Percentiles rank a stretch among this genome's conserved stretches.
Evolutionary conservation across 1,140 invertebrate species (phyloP).

Genomic region (Hypsibius dujardini): DNA sequence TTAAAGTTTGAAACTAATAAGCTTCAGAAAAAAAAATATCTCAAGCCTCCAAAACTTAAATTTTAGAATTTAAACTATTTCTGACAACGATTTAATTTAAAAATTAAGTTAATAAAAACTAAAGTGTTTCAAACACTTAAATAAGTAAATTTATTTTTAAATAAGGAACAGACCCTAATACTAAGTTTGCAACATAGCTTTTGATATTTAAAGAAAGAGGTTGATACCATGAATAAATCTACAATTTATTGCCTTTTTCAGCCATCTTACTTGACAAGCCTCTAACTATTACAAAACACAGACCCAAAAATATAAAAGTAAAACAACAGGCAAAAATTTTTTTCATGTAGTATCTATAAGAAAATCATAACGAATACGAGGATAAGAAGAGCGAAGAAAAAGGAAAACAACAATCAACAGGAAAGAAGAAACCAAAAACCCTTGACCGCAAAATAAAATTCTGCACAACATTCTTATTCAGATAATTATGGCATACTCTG

Average conservation of each 20-base stretch:
- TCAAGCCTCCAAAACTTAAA: constrained; percentile 1
- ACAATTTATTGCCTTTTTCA: too few species aligned
- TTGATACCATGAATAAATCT: too few species aligned
- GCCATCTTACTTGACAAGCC: too few species aligned
- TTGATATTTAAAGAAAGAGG: too few species aligned
- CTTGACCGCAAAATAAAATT: constrained; percentile 38
- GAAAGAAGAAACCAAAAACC: constrained; percentile 38
- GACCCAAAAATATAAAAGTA: constrained; percentile 33
- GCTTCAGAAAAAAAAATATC: constrained; percentile 21
- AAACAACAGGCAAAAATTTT: constrained; percentile 36
- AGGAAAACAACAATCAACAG: constrained; percentile 41
- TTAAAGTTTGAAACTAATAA: constrained; percentile 22
- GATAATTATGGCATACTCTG: constrained; percentile 48
- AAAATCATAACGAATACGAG: constrained; percentile 43
- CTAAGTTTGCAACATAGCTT: too few species aligned
- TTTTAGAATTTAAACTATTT: background rate
- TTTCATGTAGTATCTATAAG: constrained; percentile 43
- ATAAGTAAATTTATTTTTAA: too few species aligned
- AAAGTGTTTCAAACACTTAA: too few species aligned
- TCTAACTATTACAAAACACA: too few species aligned
- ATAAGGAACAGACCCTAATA: too few species aligned
- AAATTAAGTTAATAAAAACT: too few species aligned
- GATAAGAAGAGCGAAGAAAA: constrained; percentile 40
- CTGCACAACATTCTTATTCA: constrained; percentile 43
- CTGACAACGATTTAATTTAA: background rate